phyloP scores from a whole-genome alignment of 2,797 vertebrate genomes.

The Lateolabrax maculatus region DNA sequence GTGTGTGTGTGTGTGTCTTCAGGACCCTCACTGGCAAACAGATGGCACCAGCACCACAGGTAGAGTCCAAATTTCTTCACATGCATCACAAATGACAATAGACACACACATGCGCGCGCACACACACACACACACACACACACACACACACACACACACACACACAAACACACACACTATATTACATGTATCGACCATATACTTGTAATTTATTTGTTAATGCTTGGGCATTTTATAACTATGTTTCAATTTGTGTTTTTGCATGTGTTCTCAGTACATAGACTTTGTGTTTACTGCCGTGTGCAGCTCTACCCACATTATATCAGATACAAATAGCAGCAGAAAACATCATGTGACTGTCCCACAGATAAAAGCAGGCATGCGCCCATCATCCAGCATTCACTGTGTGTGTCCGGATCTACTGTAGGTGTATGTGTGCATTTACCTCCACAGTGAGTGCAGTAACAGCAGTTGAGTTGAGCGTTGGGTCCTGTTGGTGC shows the following conservation, averaged over 20 bases:
- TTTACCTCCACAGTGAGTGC: slow-evolving; percentile 91
- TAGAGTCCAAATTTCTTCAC: slow-evolving; percentile 68
- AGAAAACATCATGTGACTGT: slow-evolving; percentile 1
- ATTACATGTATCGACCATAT: background rate
- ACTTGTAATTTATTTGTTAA: background rate
- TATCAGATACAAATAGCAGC: background rate
- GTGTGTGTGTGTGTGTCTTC: slow-evolving; percentile 50
- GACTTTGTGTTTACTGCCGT: background rate
- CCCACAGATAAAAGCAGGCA: background rate
- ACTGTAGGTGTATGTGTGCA: slow-evolving; percentile 22
- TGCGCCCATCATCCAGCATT: background rate
- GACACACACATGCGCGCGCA: slow-evolving; percentile 19
- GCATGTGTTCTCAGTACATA: background rate
- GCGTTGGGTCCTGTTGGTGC: slow-evolving; percentile 82
- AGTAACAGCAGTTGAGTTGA: slow-evolving; percentile 80
- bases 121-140: background rate
- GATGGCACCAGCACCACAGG: slow-evolving; percentile 76
- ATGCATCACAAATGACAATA: slow-evolving; percentile 61
- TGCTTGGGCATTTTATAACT: background rate
- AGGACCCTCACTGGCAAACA: slow-evolving; percentile 76
- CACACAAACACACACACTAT: background rate
- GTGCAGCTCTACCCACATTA: background rate
- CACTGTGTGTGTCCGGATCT: slow-evolving; percentile 7
- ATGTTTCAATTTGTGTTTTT: background rate
- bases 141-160: slow-evolving; percentile 11